Evolutionary conservation across 53 echinoderm and acorn worm species (phyloP), one percentile per base, ranked within the genome.

Genomic region (Mesocentrotus franciscanus): DNA sequence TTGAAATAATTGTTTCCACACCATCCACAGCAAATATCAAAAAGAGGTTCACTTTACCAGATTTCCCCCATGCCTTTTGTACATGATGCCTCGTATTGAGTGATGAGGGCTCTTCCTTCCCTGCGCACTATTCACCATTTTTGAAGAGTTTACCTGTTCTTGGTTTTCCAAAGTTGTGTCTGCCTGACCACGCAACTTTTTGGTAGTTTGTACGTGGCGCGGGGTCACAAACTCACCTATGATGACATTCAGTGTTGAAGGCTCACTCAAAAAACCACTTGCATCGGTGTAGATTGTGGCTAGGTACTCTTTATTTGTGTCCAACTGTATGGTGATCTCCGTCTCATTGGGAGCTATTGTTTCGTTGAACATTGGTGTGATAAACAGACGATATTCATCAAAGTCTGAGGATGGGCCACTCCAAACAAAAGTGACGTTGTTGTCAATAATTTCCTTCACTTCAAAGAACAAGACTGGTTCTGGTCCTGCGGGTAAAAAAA

Each of bases 381-480:
- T 27, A 29, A 0, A 12, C 59, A 87, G 58, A 10, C 0, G 0
- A 92, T 71, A 92, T 5, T 0, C 10, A 33, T 81, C 1, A 81
- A 93, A 36, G 18, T 58, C 20, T 49, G 79, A 81, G 79, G 95
- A 12, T 12, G 95, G 85, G 16, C 94, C 83, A 60, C 22, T 83
- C 95, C 95, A 94, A 55, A 94, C 33, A 17, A 94, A 56, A 35
- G 95, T 94, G 87, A 94, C 89, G 58, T 61, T 66, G 55, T 39
- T 55, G 27, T 35, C 70, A 17, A 2, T 12, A 17, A 85, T 39
- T 22, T 64, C 68, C 56, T 94, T 71, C 4, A 94, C 87, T 39
- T 60, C 95, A 49, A 94, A 87, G 66, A 85, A 61, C n/a, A 55
- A 30, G n/a, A 70, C 95, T 34, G 85, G 95, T 61, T 94, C 95